Base-by-base conservation (phyloP, 2,797 vertebrate species). In the Molossus molossus region DNA sequence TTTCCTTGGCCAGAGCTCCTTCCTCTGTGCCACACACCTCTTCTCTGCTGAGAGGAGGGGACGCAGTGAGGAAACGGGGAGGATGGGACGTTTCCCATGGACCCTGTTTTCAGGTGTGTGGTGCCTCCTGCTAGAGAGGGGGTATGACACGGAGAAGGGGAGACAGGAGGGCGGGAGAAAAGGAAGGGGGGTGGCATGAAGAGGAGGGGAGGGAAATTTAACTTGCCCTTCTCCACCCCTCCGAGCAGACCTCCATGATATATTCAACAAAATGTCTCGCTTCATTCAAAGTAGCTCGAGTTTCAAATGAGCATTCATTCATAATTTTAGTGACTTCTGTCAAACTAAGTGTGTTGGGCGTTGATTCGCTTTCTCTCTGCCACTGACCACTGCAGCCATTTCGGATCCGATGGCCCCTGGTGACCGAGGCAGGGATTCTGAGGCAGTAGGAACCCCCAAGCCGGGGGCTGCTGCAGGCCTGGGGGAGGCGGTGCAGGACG, bases 281-380 rank as follows among this genome's bases (percentile, higher is more conserved):
- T 88, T 95, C 76, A 70, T 23, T 69, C 69, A 87, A 85, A 94
- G 72, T 6, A 53, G 45, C 62, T 17, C 15, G 65, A 64, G 17
- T 75, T 77, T 45, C 14, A 72, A 45, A 29, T 33, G 17, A 65
- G n/a, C n/a, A 93, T 53, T 53, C 15, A 65, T 17, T 62, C 21
- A 27, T 14, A 21, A 80, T 62, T 69, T 60, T 50, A 72, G n/a
- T 57, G 33, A 50, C 57, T 88, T 91, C 81, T 33, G 48, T 25
- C 84, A 67, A 58, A 29, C 27, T 40, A 84, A 75, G 18, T n/a
- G 20, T 64, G 77, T 27, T 17, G 33, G n/a, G 9, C 70, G 67
- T 6, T 18, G 21, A n/a, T 21, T 82, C 62, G 64, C 14, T 88
- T 60, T 23, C 18, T 72, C 9, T 85, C 55, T 57, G 64, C 23